These are phyloP conservation scores for Camponotus fellah DNA, from an alignment of 2,888 invertebrate genomes.

Conservation along the genomic window DNA sequence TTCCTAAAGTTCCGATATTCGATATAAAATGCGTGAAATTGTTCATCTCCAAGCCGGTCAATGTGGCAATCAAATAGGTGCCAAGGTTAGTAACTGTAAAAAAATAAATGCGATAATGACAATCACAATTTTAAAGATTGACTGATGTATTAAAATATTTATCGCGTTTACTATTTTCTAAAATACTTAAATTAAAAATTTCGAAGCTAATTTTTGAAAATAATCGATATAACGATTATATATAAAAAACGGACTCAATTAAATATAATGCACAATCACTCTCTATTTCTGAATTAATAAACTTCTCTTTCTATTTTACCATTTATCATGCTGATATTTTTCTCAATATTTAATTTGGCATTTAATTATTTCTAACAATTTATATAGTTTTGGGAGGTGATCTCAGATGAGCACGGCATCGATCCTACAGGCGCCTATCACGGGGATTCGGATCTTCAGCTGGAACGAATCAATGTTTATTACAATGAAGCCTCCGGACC, in stretches of 20 bases:
- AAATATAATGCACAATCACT: background rate
- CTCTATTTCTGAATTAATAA: background rate
- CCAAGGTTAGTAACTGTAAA: conserved; percentile 87
- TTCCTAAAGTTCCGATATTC: background rate
- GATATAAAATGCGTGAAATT: conserved; percentile 91
- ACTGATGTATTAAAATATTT: background rate
- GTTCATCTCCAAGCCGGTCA: conserved; percentile 94
- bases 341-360: background rate
- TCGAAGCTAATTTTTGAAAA: background rate
- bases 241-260: background rate
- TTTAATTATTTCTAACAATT: conserved; percentile 9
- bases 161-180: background rate
- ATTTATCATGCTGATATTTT: background rate
- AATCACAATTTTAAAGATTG: background rate
- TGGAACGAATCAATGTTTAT: conserved; percentile 89
- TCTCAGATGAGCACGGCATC: conserved; percentile 91
- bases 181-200: background rate
- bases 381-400: conserved; percentile 93
- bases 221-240: background rate
- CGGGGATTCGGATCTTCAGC: conserved; percentile 88
- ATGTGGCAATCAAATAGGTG: conserved; percentile 95
- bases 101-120: conserved; percentile 17
- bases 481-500: conserved; percentile 88
- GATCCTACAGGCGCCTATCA: conserved; percentile 88
- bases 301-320: background rate